These are phyloP conservation scores for Palythoa grandis DNA, from an alignment of 92 coral and sea anemone genomes.

Conservation along the genomic window DNA sequence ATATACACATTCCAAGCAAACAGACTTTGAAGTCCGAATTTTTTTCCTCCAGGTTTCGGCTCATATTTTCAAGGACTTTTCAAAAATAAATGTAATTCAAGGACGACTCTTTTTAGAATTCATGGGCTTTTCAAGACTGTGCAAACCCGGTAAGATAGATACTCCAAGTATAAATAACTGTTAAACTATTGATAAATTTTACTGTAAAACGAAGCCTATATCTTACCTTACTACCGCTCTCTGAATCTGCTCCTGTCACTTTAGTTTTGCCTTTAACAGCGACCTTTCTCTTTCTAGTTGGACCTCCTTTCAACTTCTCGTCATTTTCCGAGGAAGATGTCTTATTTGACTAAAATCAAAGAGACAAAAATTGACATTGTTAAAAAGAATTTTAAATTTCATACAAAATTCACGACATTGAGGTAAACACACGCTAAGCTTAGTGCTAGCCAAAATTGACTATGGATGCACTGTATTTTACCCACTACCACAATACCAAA, in stretches of 20 bases:
- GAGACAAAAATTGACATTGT: background rate
- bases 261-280: conserved; percentile 7
- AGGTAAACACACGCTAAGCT: too few relatives aligned
- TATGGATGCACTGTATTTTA: too few relatives aligned
- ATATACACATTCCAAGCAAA: too few relatives aligned
- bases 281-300: conserved; percentile 14
- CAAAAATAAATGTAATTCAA: background rate
- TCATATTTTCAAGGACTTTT: background rate
- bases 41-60: too few relatives aligned
- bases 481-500: too few relatives aligned
- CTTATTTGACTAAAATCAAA: conserved; percentile 10
- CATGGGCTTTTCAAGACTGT: too few relatives aligned
- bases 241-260: background rate
- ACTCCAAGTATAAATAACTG: background rate
- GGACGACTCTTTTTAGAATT: too few relatives aligned
- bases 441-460: too few relatives aligned
- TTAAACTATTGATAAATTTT: background rate
- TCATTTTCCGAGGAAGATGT: conserved; percentile 23
- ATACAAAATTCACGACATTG: too few relatives aligned
- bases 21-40: too few relatives aligned
- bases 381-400: too few relatives aligned
- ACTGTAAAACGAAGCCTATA: background rate
- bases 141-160: background rate
- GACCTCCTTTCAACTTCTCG: conserved; percentile 16
- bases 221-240: conserved; percentile 4